Percentiles rank a stretch among this genome's conserved stretches.
Conservation (phyloP, 2,888 invertebrate species). For the Dryobota labecula region DNA sequence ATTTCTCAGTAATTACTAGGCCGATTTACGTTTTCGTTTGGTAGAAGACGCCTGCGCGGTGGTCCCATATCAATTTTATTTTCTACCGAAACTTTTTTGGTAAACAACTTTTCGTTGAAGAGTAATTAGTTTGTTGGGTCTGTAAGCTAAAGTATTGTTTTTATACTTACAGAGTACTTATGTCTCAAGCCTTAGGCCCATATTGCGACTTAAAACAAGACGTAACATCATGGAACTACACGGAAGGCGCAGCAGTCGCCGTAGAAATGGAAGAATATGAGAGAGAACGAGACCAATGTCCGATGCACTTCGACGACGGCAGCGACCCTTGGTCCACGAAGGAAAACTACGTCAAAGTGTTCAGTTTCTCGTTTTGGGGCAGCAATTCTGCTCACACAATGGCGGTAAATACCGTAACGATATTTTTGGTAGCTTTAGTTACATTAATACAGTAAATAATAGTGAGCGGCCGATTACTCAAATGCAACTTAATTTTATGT, state of each 20-base stretch:
- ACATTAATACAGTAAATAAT: slow-evolving; percentile 66
- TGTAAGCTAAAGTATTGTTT: slow-evolving; percentile 8
- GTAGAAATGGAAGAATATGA: slow-evolving; percentile 98
- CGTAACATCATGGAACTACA: slow-evolving; percentile 96
- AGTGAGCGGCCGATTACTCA: slow-evolving; percentile 27
- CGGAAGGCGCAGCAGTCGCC: slow-evolving; percentile 98
- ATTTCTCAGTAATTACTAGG: neutral
- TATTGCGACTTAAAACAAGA: slow-evolving; percentile 97
- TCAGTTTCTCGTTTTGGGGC: slow-evolving; percentile 88
- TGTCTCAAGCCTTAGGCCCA: slow-evolving; percentile 97
- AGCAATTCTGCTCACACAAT: slow-evolving; percentile 71
- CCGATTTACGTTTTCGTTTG: neutral
- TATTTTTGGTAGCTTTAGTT: slow-evolving; percentile 69
- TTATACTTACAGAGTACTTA: slow-evolving; percentile 83
- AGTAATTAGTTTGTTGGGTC: neutral
- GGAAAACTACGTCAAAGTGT: slow-evolving; percentile 93
- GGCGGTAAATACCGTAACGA: slow-evolving; percentile 67
- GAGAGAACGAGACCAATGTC: slow-evolving; percentile 98
- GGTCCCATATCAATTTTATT: neutral
- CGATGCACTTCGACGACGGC: slow-evolving; percentile 99
- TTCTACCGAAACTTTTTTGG: neutral
- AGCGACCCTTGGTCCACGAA: slow-evolving; percentile 95
- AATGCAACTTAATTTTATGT: slow-evolving; percentile 11
- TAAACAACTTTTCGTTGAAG: too few relatives aligned
- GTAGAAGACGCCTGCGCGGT: neutral